Evolutionary conservation across 2,888 invertebrate species (phyloP), one percentile per base, ranked within the genome.

Genomic region (Leucania comma): DNA sequence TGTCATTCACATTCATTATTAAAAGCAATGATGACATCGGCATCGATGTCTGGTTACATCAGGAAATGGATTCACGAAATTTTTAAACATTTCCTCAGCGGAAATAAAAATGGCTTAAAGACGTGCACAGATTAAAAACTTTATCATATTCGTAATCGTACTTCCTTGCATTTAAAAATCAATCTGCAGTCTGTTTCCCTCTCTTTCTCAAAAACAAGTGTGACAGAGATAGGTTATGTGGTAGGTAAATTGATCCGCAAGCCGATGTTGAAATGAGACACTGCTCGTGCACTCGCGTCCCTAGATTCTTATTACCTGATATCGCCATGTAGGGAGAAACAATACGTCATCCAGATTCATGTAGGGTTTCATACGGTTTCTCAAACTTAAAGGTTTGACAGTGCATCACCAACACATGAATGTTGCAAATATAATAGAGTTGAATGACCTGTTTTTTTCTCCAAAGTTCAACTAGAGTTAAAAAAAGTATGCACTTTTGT

Each of bases 241-340:
- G 72, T 79, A 67, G 79, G 90, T 87, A 90, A 90, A 86, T 78
- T 84, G 87, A 91, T 90, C 86, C 82, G 83, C 65, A 82, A 73
- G 82, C 69, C 80, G 76, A 83, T 76, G 82, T 81, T 87, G 91
- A 88, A 91, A 91, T 80, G 75, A 82, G 87, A 91, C 82, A 90
- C 90, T 87, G 70, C 78, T 61, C 69, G 66, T 72, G 73, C 68
- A 72, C 35, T 81, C 74, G 68, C 61, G 77, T 83, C 74, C 74
- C 82, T 80, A 83, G 81, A 80, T 84, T 90, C 85, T 78, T 85
- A 86, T 91, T 88, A 88, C 89, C 82, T 87, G 82, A 87, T 86
- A 86, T 88, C 87, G 82, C 87, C 86, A 85, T 88, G 86, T 88
- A 86, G 83, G 89, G 87, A 87, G 80, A 84, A 85, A 90, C 86